Evolutionary conservation across 2,113 vertebrate genomes (phyloP).

Genomic region (Sebastes fasciatus): DNA sequence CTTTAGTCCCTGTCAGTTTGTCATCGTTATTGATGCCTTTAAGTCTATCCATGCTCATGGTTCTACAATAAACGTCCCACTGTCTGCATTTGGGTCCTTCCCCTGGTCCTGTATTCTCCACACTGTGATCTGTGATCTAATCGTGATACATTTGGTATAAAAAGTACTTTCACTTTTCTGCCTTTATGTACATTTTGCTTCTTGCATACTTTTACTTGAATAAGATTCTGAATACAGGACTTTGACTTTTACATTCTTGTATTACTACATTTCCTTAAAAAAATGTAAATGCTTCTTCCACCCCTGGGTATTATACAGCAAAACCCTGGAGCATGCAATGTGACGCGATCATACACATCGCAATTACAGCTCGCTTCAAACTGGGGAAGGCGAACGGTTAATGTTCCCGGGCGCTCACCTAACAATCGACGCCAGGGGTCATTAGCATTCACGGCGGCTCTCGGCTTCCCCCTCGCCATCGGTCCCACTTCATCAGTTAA

Average conservation of each 20-base stretch:
- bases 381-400: slow-evolving; percentile 29
- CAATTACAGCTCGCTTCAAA: neutral
- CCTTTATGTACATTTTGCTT: neutral
- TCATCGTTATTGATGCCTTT: neutral
- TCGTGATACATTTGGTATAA: neutral
- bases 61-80: no score
- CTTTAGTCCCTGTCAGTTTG: neutral
- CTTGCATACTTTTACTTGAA: neutral
- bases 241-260: neutral
- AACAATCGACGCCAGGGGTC: slow-evolving; percentile 36
- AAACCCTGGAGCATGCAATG: neutral
- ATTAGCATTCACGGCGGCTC: slow-evolving; percentile 64
- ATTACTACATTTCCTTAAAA: neutral
- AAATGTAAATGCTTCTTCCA: neutral
- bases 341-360: slow-evolving; percentile 7
- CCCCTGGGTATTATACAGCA: neutral
- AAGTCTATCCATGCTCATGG: neutral
- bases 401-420: slow-evolving; percentile 31
- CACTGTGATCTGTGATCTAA: no score
- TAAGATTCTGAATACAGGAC: neutral
- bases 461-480: slow-evolving; percentile 49
- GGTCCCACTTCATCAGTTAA: slow-evolving; percentile 78
- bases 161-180: neutral
- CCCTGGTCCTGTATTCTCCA: neutral
- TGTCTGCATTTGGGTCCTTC: no score